Conservation (phyloP, 2,113 vertebrate genomes). For the Thunnus maccoyii region DNA sequence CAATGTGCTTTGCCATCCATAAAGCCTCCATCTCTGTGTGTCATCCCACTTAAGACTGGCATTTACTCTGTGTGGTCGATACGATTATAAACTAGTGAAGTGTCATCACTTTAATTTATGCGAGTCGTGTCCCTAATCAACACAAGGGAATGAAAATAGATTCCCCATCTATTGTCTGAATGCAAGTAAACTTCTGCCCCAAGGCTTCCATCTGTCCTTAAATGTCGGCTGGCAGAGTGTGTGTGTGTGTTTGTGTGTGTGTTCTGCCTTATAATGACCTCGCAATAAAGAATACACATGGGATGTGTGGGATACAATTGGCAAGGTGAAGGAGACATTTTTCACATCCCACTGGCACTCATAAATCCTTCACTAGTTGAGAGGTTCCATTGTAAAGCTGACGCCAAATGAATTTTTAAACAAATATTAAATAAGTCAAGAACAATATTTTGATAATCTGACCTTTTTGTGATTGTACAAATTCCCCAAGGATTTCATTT, state of each 20-base stretch:
- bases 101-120: constrained; percentile 68
- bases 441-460: constrained; percentile 35
- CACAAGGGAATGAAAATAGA: constrained; percentile 48
- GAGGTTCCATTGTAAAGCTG: constrained; percentile 11
- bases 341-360: constrained; percentile 23
- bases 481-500: neutral
- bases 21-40: constrained; percentile 52
- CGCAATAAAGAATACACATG: constrained; percentile 41
- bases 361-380: constrained; percentile 8
- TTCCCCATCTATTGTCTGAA: constrained; percentile 60
- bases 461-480: constrained; percentile 30
- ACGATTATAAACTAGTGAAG: constrained; percentile 58
- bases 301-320: constrained; percentile 28
- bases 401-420: neutral
- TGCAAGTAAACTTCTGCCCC: constrained; percentile 44
- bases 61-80: constrained; percentile 65
- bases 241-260: constrained; percentile 15
- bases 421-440: constrained; percentile 1
- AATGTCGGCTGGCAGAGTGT: constrained; percentile 26
- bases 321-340: constrained; percentile 23
- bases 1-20: constrained; percentile 54
- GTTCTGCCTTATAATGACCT: constrained; percentile 29
- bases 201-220: constrained; percentile 64
- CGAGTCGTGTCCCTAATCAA: constrained; percentile 39
- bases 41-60: constrained; percentile 58